Evolutionary conservation across 2,113 vertebrate species (phyloP).

Genomic region (Merops nubicus): DNA sequence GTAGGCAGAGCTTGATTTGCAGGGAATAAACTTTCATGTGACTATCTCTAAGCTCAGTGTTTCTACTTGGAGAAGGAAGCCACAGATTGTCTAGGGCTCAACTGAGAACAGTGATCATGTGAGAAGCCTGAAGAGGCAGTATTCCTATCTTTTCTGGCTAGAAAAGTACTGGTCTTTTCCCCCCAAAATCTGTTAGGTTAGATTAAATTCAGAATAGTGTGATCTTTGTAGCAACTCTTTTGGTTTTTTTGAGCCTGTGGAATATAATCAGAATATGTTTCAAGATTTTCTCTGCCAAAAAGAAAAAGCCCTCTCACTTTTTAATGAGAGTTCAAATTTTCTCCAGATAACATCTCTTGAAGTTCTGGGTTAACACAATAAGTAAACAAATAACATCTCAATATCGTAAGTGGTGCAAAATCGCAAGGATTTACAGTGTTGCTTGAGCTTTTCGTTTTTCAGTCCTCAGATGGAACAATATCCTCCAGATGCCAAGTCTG

Average conservation of each 20-base stretch:
- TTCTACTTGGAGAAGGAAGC: background rate
- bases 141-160: background rate
- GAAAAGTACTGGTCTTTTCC: background rate
- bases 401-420: background rate
- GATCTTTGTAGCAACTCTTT: background rate
- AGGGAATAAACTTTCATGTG: background rate
- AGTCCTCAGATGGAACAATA: background rate
- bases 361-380: background rate
- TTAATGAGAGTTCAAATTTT: background rate
- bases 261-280: background rate
- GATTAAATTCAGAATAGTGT: background rate
- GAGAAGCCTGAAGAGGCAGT: background rate
- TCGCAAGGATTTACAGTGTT: background rate
- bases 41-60: background rate
- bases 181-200: fast-evolving
- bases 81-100: background rate
- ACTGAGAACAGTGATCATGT: background rate
- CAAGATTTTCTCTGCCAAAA: background rate
- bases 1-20: background rate
- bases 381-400: background rate
- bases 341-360: background rate
- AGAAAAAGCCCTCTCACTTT: background rate
- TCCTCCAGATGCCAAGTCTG: background rate
- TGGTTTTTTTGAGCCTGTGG: background rate
- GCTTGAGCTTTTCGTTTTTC: background rate